Evolutionary conservation across 2,888 invertebrate genomes (phyloP).

Genomic region (Cosmorhoe ocellata): DNA sequence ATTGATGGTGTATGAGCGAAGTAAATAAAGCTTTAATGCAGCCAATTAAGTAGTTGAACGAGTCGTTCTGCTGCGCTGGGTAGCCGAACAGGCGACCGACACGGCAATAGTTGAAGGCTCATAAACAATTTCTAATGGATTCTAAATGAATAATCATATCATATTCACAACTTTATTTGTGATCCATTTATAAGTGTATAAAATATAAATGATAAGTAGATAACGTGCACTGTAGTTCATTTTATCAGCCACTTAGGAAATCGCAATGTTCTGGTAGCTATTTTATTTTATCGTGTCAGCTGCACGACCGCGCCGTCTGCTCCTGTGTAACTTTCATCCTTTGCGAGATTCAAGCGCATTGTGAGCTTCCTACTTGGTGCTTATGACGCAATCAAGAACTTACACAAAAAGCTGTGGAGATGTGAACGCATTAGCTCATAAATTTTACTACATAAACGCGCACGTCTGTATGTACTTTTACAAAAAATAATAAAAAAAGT

Average conservation of each 20-base stretch:
- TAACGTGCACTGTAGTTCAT: conserved; percentile 11
- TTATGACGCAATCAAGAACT: conserved; percentile 52
- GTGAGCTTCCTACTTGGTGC: conserved; percentile 37
- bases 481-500: too few relatives aligned
- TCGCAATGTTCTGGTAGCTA: conserved; percentile 38
- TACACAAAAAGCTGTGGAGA: conserved; percentile 44
- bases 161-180: conserved; percentile 4
- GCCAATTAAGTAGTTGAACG: conserved; percentile 47
- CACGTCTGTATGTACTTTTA: too few relatives aligned
- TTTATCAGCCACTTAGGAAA: conserved; percentile 23
- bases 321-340: conserved; percentile 46
- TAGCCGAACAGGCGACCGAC: conserved; percentile 31
- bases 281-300: conserved; percentile 63
- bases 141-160: conserved; percentile 27
- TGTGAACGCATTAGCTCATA: neutral
- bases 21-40: conserved; percentile 54
- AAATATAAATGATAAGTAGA: conserved; percentile 1
- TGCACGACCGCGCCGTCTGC: conserved; percentile 53
- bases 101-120: conserved; percentile 35
- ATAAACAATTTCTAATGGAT: conserved; percentile 46
- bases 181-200: conserved; percentile 8
- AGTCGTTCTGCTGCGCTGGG: conserved; percentile 24
- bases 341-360: conserved; percentile 57
- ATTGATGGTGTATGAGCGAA: conserved; percentile 40
- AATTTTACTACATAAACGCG: too few relatives aligned